Base-by-base conservation (phyloP, 1,140 invertebrate genomes). In the Drosophila arawakana region DNA sequence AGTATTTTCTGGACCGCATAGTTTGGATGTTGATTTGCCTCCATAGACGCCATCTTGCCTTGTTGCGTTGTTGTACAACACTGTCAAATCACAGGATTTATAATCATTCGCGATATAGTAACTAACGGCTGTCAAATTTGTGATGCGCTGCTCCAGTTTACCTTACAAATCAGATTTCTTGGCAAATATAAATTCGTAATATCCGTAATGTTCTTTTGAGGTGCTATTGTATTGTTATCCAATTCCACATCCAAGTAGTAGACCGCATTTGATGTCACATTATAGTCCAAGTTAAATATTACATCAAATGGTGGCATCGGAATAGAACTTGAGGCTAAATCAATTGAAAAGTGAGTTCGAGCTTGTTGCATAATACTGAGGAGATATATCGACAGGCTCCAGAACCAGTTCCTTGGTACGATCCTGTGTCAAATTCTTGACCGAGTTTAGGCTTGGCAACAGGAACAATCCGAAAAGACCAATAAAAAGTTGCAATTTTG, bases 201-300 rank as follows among this genome's bases (percentile, higher is more conserved):
- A 15, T 15, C 15, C 15, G 15, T 1, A 15, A 15, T 15, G 15
- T 15, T 15, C 15, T 15, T 15, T 57, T 70, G 75, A 2, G 73
- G 75, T 0, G 70, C 73, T 0, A 76, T 63, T 10, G 11, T 50
- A 0, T 59, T 70, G 7, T 66, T 55, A 2, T 43, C 11, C 5
- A 76, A 76, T 41, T 78, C 59, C 10, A 78, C 76, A 46, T 78
- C 73, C 34, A 76, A 21, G 5, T 13, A 78, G 54, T 78, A 78
- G 2, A 76, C 66, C 25, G 60, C 73, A 66, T 78, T 76, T 18
- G 59, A 65, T 39, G 72, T 54, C 58, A 77, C 58, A 3, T 37
- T 54, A 30, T 52, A 76, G 1, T 46, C 43, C 15, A 46, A 11
- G 18, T 70, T 76, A 7, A 70, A 3, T 13, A 11, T 34, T 8